Evolutionary conservation across 1,140 invertebrate genomes (phyloP).

Genomic region (Pomacea maculata): DNA sequence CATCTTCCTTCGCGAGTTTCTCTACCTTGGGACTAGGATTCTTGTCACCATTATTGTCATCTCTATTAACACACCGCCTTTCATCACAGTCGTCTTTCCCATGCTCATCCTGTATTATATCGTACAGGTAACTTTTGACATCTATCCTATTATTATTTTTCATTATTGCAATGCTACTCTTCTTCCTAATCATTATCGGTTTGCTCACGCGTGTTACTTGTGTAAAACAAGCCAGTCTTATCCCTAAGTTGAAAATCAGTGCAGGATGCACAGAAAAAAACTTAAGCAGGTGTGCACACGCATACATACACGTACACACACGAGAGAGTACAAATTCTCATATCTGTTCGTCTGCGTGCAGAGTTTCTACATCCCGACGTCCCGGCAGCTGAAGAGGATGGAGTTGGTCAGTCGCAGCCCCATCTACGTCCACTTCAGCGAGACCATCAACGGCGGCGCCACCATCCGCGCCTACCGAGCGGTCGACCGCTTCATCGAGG

Average conservation of each 20-base stretch:
- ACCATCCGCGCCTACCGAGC: conserved; percentile 71
- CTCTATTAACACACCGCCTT: conserved; percentile 47
- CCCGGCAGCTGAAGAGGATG: conserved; percentile 70
- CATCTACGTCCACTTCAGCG: conserved; percentile 70
- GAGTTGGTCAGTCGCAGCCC: conserved; percentile 69
- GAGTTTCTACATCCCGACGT: conserved; percentile 69
- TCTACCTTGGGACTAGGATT: conserved; percentile 38
- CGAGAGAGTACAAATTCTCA: too few relatives aligned
- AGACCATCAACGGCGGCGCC: conserved; percentile 67
- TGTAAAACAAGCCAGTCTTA: too few relatives aligned
- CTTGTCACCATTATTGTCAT: conserved; percentile 46
- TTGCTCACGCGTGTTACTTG: too few relatives aligned
- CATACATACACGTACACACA: too few relatives aligned
- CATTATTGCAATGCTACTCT: too few relatives aligned
- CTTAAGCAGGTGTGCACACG: too few relatives aligned
- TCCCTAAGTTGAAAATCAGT: too few relatives aligned
- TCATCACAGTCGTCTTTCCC: conserved; percentile 66
- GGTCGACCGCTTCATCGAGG: conserved; percentile 65
- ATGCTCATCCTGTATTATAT: conserved; percentile 70
- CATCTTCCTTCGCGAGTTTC: conserved; percentile 63
- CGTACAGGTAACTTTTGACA: conserved; percentile 62
- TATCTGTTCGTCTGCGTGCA: conserved; percentile 28
- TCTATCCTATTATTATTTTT: too few relatives aligned
- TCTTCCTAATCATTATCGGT: too few relatives aligned
- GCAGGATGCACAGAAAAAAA: too few relatives aligned